phyloP scores from a whole-genome alignment of 2,797 vertebrate species.

The Allobates femoralis region DNA sequence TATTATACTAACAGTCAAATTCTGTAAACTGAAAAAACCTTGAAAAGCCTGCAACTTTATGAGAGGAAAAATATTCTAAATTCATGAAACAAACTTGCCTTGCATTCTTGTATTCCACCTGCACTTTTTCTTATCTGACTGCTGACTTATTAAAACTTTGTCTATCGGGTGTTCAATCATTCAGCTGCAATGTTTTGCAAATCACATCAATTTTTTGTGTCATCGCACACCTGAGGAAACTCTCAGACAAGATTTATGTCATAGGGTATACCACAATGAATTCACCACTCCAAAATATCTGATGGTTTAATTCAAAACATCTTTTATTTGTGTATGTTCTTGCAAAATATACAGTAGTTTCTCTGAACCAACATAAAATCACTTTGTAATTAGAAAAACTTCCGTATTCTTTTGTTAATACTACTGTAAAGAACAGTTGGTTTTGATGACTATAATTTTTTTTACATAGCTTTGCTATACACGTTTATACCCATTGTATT shows the following conservation, averaged over 20 bases:
- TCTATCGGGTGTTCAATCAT: slow-evolving; percentile 60
- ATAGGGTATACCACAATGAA: slow-evolving; percentile 50
- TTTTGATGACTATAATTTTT: no score
- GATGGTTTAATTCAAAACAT: slow-evolving; percentile 54
- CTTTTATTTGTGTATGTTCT: slow-evolving; percentile 36
- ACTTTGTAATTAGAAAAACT: no score
- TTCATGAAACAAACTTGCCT: not conserved
- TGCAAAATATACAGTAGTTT: slow-evolving; percentile 18
- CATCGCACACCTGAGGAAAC: slow-evolving; percentile 60
- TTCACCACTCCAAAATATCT: slow-evolving; percentile 44
- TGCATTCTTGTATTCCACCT: slow-evolving; percentile 4
- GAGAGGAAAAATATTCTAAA: not conserved
- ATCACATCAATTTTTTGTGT: slow-evolving; percentile 61
- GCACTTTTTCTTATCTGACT: slow-evolving; percentile 46
- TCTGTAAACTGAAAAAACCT: not conserved
- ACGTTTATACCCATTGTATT: no score
- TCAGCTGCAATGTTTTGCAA: slow-evolving; percentile 59
- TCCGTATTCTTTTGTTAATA: no score
- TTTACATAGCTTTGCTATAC: no score
- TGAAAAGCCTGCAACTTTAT: not conserved
- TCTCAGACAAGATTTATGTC: slow-evolving; percentile 58
- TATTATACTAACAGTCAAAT: not conserved
- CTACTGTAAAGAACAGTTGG: no score
- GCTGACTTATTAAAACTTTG: slow-evolving; percentile 64
- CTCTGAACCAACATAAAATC: slow-evolving; percentile 10